phyloP scores from a whole-genome alignment of 2,797 vertebrate genomes.

The Discoglossus pictus region DNA sequence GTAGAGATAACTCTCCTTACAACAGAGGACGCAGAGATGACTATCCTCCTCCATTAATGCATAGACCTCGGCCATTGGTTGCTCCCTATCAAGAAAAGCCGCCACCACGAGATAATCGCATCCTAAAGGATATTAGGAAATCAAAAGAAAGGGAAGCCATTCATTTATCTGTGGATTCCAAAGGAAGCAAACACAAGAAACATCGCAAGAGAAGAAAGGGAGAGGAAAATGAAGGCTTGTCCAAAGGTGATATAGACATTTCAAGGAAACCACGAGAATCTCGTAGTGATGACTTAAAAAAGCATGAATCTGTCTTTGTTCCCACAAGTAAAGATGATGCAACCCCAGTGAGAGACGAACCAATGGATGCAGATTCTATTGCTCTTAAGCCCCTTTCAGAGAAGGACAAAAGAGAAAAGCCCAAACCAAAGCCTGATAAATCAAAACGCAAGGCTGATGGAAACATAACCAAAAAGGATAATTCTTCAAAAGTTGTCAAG shows the following conservation, averaged over 20 bases:
- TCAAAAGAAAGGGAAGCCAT: slow-evolving; percentile 77
- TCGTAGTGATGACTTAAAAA: slow-evolving; percentile 69
- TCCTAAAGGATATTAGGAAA: slow-evolving; percentile 70
- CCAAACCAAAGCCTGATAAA: slow-evolving; percentile 73
- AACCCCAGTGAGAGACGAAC: slow-evolving; percentile 93
- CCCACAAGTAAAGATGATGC: slow-evolving; percentile 85
- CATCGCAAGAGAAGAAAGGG: slow-evolving; percentile 74
- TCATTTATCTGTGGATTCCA: slow-evolving; percentile 71
- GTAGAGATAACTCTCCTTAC: slow-evolving; percentile 67
- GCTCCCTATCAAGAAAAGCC: slow-evolving; percentile 72
- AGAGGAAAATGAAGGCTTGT: slow-evolving; percentile 68
- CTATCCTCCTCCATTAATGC: slow-evolving; percentile 68
- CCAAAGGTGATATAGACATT: slow-evolving; percentile 68
- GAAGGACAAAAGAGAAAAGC: slow-evolving; percentile 81
- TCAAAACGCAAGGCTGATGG: slow-evolving; percentile 79
- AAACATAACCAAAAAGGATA: slow-evolving; percentile 70
- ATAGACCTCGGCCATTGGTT: slow-evolving; percentile 66
- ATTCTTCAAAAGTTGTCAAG: slow-evolving; percentile 58
- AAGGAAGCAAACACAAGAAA: slow-evolving; percentile 86
- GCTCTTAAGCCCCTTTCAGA: slow-evolving; percentile 74
- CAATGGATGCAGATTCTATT: slow-evolving; percentile 87
- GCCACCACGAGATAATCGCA: slow-evolving; percentile 69
- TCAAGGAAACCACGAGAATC: slow-evolving; percentile 68
- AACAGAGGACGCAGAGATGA: slow-evolving; percentile 82
- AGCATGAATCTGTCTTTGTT: slow-evolving; percentile 73